Percentiles rank a stretch among this genome's conserved stretches.
phyloP scores from a whole-genome alignment of 2,113 vertebrate species.

The Barnardius zonarius region DNA sequence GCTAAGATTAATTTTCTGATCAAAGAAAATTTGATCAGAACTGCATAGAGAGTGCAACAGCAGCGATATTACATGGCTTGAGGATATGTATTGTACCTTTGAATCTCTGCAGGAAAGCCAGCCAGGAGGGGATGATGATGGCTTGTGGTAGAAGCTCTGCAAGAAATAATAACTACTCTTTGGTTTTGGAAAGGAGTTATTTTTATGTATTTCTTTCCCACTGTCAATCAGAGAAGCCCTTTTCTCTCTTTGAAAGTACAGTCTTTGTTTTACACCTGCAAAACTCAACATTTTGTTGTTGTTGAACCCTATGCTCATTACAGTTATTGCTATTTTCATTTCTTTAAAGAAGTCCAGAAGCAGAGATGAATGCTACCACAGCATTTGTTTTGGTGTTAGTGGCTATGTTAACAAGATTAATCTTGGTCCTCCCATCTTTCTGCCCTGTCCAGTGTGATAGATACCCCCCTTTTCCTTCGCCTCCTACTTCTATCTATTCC shows the following conservation, averaged over 20 bases:
- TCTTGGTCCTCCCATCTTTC: background rate
- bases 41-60: background rate
- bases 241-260: background rate
- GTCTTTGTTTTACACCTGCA: background rate
- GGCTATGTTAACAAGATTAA: background rate
- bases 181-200: slow-evolving; percentile 34
- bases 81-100: slow-evolving; percentile 13
- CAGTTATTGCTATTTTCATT: background rate
- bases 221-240: slow-evolving; percentile 23
- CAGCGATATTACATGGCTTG: slow-evolving; percentile 27
- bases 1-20: slow-evolving; percentile 48
- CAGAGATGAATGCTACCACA: background rate
- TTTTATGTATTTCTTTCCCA: slow-evolving; percentile 23
- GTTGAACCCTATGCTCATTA: background rate
- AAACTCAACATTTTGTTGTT: background rate
- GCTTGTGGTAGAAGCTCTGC: slow-evolving; percentile 37
- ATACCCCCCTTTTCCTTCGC: background rate
- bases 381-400: background rate
- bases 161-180: slow-evolving; percentile 45
- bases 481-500: background rate
- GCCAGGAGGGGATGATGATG: slow-evolving; percentile 40
- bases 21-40: slow-evolving; percentile 52
- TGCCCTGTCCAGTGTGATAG: background rate
- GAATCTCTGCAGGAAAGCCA: slow-evolving; percentile 32
- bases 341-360: background rate